These are phyloP conservation scores for Macrosiphum euphorbiae DNA, from an alignment of 2,888 invertebrate species.

Conservation along the genomic window DNA sequence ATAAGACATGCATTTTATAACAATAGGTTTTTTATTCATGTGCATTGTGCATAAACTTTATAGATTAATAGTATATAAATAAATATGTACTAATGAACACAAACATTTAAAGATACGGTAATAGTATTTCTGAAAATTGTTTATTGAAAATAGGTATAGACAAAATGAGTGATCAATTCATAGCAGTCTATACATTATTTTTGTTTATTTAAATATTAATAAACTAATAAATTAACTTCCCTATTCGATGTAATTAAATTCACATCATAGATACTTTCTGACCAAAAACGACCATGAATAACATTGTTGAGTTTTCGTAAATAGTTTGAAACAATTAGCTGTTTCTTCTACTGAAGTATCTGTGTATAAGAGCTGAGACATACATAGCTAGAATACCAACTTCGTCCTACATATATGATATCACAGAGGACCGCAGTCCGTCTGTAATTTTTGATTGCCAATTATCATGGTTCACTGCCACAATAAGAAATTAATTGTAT, in stretches of 20 bases:
- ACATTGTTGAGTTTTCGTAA: neutral
- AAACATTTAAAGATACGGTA: neutral
- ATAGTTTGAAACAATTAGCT: neutral
- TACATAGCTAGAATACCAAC: neutral
- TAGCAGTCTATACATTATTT: neutral
- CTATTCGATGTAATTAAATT: neutral
- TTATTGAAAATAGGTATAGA: neutral
- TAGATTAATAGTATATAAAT: neutral
- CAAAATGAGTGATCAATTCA: neutral
- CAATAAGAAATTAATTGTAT: neutral
- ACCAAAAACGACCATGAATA: neutral
- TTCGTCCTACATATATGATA: neutral
- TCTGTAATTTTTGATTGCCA: neutral
- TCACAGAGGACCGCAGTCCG: neutral
- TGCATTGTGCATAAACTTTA: neutral
- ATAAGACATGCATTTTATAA: neutral
- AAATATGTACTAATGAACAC: neutral
- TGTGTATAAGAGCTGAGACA: neutral
- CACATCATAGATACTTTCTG: neutral
- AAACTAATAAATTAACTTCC: neutral
- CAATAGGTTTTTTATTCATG: neutral
- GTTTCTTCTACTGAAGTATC: neutral
- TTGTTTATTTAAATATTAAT: neutral
- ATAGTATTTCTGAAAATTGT: neutral
- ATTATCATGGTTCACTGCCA: neutral